These are phyloP conservation scores for Nothocercus julius DNA, from an alignment of 2,113 vertebrate genomes.

Conservation along the genomic window DNA sequence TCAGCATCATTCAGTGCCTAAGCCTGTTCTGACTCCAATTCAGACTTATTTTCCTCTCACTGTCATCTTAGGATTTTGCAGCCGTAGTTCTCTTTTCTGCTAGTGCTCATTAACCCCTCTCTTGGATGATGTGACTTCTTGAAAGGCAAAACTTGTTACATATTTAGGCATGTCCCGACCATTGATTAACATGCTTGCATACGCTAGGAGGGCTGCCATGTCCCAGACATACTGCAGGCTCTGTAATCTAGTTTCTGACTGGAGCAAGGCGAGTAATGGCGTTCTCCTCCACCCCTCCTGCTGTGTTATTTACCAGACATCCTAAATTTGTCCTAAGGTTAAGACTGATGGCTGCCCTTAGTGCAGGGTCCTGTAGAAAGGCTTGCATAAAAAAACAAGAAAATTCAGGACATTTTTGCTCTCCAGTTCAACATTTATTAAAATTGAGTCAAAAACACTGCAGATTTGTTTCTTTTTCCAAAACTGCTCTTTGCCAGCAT, in stretches of 20 bases:
- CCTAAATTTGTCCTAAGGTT: constrained; percentile 25
- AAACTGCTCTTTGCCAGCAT: constrained; percentile 37
- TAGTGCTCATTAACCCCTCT: constrained; percentile 20
- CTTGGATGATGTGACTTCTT: background rate
- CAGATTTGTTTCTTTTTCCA: constrained; percentile 13
- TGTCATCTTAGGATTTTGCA: constrained; percentile 29
- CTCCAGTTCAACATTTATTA: background rate
- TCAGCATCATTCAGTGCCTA: background rate
- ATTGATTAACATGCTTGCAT: constrained; percentile 3
- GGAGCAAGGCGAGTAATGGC: background rate
- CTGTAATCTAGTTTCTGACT: background rate
- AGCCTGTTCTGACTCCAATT: background rate
- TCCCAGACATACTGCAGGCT: background rate
- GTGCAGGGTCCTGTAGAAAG: background rate
- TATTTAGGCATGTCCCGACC: background rate
- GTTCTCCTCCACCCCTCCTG: background rate
- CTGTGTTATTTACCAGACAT: constrained; percentile 9
- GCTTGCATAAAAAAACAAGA: background rate
- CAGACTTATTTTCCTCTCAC: background rate
- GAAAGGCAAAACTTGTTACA: constrained; percentile 13
- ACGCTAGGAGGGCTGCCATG: background rate
- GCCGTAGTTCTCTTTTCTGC: background rate
- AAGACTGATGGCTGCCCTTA: constrained; percentile 2
- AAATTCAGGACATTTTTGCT: background rate
- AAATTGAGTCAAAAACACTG: constrained; percentile 24